These are phyloP conservation scores for Ciconia stormi DNA, from an alignment of 2,113 vertebrate species.

Conservation along the genomic window DNA sequence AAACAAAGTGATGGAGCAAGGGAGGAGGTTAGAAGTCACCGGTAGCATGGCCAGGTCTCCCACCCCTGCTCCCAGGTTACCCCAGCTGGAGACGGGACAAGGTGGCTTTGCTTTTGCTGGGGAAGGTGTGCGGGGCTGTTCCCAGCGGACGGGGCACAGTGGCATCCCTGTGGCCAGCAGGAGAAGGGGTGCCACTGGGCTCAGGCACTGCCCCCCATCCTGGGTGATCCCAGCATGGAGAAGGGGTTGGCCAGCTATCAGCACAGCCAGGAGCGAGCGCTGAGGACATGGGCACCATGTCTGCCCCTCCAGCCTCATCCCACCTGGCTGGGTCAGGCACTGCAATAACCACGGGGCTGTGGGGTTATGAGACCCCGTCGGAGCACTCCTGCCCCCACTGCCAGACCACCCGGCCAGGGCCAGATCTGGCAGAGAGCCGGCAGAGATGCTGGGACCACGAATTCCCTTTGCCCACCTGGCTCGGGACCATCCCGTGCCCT, in stretches of 20 bases:
- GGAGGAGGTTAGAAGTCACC: background rate
- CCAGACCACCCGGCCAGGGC: background rate
- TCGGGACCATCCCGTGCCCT: background rate
- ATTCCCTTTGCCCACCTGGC: background rate
- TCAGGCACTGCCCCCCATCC: background rate
- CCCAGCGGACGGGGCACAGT: background rate
- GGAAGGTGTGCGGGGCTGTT: background rate
- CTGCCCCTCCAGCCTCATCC: background rate
- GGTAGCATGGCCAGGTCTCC: rapidly evolving
- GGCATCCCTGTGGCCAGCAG: rapidly evolving
- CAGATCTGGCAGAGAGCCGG: background rate
- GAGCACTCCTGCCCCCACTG: background rate
- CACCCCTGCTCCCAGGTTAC: background rate
- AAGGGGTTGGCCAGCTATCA: background rate
- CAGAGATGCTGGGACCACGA: rapidly evolving
- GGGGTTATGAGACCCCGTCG: background rate
- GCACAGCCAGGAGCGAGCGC: background rate
- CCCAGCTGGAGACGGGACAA: background rate
- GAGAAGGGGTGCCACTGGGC: background rate
- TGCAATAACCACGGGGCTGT: background rate
- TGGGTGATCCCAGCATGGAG: background rate
- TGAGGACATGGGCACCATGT: background rate
- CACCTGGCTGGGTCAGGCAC: rapidly evolving
- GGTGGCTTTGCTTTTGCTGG: background rate
- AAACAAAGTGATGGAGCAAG: background rate